Conservation (phyloP, 2,797 vertebrate genomes). For the Muscicapa comitata region DNA sequence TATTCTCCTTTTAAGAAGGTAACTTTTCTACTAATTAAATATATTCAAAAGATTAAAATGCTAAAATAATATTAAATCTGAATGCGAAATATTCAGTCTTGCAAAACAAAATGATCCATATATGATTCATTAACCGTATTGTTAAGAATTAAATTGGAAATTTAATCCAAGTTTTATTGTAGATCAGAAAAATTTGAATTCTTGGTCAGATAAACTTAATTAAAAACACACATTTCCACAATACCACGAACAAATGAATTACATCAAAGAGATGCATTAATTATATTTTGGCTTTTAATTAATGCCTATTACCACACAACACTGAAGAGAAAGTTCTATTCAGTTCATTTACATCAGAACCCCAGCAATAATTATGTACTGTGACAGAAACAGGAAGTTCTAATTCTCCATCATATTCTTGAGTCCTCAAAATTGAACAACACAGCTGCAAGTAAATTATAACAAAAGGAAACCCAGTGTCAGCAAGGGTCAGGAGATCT, state of each 20-base stretch:
- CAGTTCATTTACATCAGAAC: slow-evolving; percentile 53
- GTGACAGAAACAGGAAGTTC: slow-evolving; percentile 50
- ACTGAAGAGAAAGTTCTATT: slow-evolving; percentile 27
- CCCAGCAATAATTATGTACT: slow-evolving; percentile 38
- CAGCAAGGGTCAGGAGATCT: slow-evolving; percentile 45
- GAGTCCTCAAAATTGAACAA: slow-evolving; percentile 41
- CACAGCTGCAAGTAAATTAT: slow-evolving; percentile 33
- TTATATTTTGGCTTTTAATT: slow-evolving; percentile 53
- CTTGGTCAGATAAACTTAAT: slow-evolving; percentile 57
- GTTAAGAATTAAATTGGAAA: slow-evolving; percentile 30
- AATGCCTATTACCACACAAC: slow-evolving; percentile 27
- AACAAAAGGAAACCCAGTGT: slow-evolving; percentile 28
- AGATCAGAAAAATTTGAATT: slow-evolving; percentile 55
- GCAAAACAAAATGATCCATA: slow-evolving; percentile 3
- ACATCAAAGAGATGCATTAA: slow-evolving; percentile 59
- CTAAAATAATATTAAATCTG: not conserved
- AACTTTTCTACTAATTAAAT: not conserved
- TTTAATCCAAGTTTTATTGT: slow-evolving; percentile 35
- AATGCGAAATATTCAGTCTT: slow-evolving; percentile 9
- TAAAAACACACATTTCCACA: slow-evolving; percentile 47
- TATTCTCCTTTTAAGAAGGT: not conserved
- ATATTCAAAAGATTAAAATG: not conserved
- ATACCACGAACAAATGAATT: slow-evolving; percentile 9
- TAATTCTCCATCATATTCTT: slow-evolving; percentile 49
- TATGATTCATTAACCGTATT: slow-evolving; percentile 20